phyloP scores from a whole-genome alignment of 2,113 vertebrate genomes.

The Ptilonorhynchus violaceus region DNA sequence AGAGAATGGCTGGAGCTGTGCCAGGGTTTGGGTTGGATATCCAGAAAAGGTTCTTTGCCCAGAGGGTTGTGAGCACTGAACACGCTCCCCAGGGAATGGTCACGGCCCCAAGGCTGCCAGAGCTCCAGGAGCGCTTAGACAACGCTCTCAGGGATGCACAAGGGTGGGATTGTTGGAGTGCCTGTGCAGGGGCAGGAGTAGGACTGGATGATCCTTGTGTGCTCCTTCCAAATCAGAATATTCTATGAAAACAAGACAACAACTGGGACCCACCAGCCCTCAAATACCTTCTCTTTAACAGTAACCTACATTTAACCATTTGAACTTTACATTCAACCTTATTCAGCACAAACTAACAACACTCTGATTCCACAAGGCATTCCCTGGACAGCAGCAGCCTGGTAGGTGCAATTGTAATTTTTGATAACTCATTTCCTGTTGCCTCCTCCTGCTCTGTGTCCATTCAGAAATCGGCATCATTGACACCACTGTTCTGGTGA shows the following conservation, averaged over 20 bases:
- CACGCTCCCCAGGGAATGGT: not conserved
- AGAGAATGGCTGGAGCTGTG: not conserved
- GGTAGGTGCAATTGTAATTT: not conserved
- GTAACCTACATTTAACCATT: not conserved
- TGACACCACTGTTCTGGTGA: not conserved
- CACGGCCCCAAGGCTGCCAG: not conserved
- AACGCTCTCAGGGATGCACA: accelerated
- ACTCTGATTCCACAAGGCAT: not conserved
- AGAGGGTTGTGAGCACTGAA: not conserved
- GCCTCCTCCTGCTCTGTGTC: not conserved
- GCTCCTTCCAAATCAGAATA: not conserved
- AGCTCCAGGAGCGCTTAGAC: not conserved
- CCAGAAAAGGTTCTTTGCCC: not conserved
- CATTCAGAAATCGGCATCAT: not conserved
- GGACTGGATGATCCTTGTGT: not conserved
- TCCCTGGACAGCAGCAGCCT: not conserved
- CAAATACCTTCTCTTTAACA: not conserved
- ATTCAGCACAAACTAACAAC: not conserved
- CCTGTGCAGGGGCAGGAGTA: not conserved
- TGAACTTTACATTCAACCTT: not conserved
- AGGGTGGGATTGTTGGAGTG: not conserved
- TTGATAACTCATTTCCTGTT: not conserved
- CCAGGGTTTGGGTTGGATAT: not conserved
- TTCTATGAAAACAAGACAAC: not conserved
- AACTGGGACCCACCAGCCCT: not conserved